Base-by-base conservation (phyloP, 2,888 invertebrate genomes). In the Andrena chrysosceles region DNA sequence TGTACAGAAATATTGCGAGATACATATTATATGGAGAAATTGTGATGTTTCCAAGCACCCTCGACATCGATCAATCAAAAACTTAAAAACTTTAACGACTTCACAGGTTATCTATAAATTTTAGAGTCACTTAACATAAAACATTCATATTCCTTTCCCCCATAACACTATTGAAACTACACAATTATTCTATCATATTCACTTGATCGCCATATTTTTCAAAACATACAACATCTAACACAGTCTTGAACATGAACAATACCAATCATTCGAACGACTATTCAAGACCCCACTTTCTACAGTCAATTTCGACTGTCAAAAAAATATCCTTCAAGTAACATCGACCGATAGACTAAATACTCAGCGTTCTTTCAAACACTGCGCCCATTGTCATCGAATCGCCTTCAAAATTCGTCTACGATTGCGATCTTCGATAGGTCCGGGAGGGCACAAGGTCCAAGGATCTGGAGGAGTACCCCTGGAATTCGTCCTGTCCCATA, bases 401-500 rank as follows among this genome's bases (percentile, higher is more conserved):
- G 20, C 8, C 29, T 6, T 16, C 48, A 48, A 71, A 59, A 71
- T 71, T 60, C 16, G 60, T 20, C 13, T 23, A 70, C 3, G 20
- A 60, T 29, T 59, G 16, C 31, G 6, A n/a, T 29, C 4, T 35
- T 10, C 16, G 26, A 56, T 26, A 56, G 56, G 10, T 56, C 23
- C 26, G 2, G 13, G 4, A 13, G 26, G 26, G 23, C 23, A 13
- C 59, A 23, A 16, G 3, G 35, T 13, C 20, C 33, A 69, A 23
- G 23, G 23, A 64, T 23, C 13, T 23, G 68, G 23, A 54, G 31
- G 35, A 33, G 1, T n/a, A 48, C 62, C 20, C 49, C 6, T 23
- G 73, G 67, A 73, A 73, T 79, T 74, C 63, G 33, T 20, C 29
- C 42, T 76, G 20, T 52, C 13, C n/a, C 60, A 10, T 23, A 13